Evolutionary conservation across 1,140 invertebrate species (phyloP).

Genomic region (Adoxophyes honmai): DNA sequence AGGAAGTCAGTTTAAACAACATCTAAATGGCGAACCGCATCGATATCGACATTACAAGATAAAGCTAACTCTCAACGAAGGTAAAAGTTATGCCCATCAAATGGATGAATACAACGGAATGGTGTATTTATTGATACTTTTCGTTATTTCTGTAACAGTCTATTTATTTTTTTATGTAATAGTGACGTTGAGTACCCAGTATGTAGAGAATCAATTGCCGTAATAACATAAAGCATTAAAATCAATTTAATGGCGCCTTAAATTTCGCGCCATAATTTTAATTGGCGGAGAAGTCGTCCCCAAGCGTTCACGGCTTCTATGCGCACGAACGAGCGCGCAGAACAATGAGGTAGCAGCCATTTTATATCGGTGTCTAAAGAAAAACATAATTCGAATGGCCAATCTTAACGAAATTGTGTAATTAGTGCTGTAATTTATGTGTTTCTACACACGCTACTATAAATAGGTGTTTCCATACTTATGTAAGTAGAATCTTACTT

Average conservation of each 20-base stretch:
- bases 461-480: constrained; percentile 70
- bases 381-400: constrained; percentile 78
- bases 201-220: constrained; percentile 18
- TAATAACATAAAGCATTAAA: constrained; percentile 51
- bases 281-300: constrained; percentile 75
- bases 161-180: constrained; percentile 55
- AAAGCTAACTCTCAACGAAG: constrained; percentile 33
- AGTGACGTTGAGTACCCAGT: constrained; percentile 39
- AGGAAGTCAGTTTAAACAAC: constrained; percentile 57
- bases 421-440: constrained; percentile 77
- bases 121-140: constrained; percentile 48
- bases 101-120: constrained; percentile 32
- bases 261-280: constrained; percentile 77
- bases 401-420: constrained; percentile 77
- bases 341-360: constrained; percentile 78
- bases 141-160: constrained; percentile 46
- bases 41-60: constrained; percentile 48
- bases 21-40: constrained; percentile 45
- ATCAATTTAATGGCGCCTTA: constrained; percentile 65
- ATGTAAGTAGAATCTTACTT: constrained; percentile 72
- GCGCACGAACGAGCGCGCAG: constrained; percentile 77
- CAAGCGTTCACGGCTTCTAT: constrained; percentile 77
- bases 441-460: constrained; percentile 67
- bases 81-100: constrained; percentile 28
- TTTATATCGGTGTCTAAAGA: constrained; percentile 77